These are phyloP conservation scores for Manduca sexta DNA, from an alignment of 1,140 invertebrate genomes.

Conservation along the genomic window DNA sequence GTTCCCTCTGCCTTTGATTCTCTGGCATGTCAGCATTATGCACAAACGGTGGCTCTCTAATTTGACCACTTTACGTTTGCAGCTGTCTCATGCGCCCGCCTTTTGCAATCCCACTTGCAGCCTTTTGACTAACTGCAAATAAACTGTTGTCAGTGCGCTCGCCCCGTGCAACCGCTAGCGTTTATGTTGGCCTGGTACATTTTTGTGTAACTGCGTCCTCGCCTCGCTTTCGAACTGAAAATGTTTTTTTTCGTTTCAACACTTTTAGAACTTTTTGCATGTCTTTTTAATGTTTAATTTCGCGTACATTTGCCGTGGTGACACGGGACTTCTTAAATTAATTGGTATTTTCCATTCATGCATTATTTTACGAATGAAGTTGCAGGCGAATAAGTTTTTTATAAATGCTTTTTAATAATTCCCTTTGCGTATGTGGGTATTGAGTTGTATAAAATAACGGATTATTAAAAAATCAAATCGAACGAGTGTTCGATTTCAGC, in stretches of 20 bases:
- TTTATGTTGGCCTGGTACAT: slow-evolving; percentile 12
- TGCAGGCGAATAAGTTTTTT: too few species aligned
- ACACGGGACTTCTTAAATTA: not conserved
- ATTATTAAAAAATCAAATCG: too few species aligned
- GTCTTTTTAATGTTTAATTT: not conserved
- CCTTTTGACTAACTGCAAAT: not conserved
- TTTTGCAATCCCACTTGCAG: too few species aligned
- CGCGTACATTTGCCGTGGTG: not conserved
- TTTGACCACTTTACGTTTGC: not conserved
- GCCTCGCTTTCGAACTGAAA: slow-evolving; percentile 1
- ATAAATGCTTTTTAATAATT: too few species aligned
- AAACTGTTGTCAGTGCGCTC: not conserved
- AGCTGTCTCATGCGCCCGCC: not conserved
- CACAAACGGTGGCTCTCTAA: too few species aligned
- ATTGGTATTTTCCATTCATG: too few species aligned
- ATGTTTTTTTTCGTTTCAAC: not conserved
- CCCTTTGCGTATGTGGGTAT: too few species aligned
- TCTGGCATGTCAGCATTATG: too few species aligned
- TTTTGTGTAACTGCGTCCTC: slow-evolving; percentile 5
- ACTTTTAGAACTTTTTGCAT: not conserved
- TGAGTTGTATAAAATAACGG: too few species aligned
- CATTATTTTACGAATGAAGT: too few species aligned
- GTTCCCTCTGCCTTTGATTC: too few species aligned
- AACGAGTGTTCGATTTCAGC: not conserved
- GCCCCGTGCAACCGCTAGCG: not conserved